These are phyloP conservation scores for Vollenhovia emeryi DNA, from an alignment of 1,140 invertebrate genomes.

Conservation along the genomic window DNA sequence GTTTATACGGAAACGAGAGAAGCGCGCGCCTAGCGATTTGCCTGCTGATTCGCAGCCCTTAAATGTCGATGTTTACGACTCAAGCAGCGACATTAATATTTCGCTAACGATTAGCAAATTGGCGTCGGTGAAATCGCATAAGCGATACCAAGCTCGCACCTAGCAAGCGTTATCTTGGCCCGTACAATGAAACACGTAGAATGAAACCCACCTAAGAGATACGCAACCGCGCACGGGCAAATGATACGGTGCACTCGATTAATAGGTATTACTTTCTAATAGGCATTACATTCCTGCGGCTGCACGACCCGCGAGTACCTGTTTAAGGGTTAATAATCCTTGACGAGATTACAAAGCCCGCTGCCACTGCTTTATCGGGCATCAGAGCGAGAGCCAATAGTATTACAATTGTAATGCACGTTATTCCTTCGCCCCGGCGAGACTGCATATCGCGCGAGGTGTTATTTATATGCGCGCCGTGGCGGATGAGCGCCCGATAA, in stretches of 20 bases:
- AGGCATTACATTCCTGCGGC: background rate
- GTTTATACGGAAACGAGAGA: constrained; percentile 54
- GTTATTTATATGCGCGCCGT: constrained; percentile 65
- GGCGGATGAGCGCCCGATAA: constrained; percentile 72
- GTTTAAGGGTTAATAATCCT: constrained; percentile 58
- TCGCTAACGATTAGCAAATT: constrained; percentile 1
- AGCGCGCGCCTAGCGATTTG: constrained; percentile 54
- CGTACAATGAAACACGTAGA: background rate
- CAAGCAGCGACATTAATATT: background rate
- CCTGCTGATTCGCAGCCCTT: constrained; percentile 47
- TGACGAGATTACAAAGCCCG: constrained; percentile 35
- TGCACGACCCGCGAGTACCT: background rate
- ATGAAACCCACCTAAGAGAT: background rate
- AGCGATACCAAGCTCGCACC: background rate
- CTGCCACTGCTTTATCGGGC: constrained; percentile 53
- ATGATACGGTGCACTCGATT: constrained; percentile 31
- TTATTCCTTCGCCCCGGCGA: constrained; percentile 61
- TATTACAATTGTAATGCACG: constrained; percentile 62
- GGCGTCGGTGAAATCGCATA: background rate
- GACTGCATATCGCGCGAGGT: constrained; percentile 64
- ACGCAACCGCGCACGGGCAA: background rate
- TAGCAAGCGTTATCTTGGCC: constrained; percentile 20
- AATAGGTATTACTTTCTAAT: constrained; percentile 36
- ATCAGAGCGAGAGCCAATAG: constrained; percentile 52
- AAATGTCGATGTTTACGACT: background rate